Evolutionary conservation across 2,797 vertebrate genomes (phyloP).

Genomic region (Cirrhinus molitorella): DNA sequence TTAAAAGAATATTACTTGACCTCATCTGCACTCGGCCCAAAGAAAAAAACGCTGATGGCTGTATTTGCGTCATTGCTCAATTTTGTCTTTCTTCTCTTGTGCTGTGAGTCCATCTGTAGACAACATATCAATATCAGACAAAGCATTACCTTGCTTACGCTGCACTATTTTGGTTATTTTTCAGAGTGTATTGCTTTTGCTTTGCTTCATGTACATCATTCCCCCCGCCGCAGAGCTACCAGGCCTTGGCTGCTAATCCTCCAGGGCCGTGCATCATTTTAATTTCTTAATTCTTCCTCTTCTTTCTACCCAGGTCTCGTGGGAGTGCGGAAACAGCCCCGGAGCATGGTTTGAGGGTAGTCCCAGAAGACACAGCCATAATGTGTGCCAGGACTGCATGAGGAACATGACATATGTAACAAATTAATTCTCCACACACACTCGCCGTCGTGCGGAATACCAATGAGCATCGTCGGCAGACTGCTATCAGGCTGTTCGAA

Average conservation of each 20-base stretch:
- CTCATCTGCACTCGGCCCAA: conserved; percentile 44
- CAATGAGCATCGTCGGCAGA: conserved; percentile 72
- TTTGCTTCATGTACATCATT: conserved; percentile 25
- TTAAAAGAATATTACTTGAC: conserved; percentile 52
- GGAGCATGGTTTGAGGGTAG: conserved; percentile 53
- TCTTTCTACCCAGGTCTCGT: conserved; percentile 39
- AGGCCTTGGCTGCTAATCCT: conserved; percentile 49
- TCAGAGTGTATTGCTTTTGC: conserved; percentile 44
- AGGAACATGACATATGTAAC: conserved; percentile 79
- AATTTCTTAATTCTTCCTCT: conserved; percentile 66
- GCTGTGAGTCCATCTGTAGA: not conserved
- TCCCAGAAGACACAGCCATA: conserved; percentile 70
- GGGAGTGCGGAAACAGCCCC: conserved; percentile 53
- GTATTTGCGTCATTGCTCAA: conserved; percentile 44
- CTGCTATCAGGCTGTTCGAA: conserved; percentile 64
- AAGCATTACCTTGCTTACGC: conserved; percentile 36
- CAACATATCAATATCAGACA: conserved; percentile 52
- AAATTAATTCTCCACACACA: conserved; percentile 76
- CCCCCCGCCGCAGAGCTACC: conserved; percentile 1
- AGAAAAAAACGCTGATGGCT: conserved; percentile 43
- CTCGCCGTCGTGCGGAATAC: conserved; percentile 67
- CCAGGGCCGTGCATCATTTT: conserved; percentile 66
- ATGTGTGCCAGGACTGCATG: conserved; percentile 69
- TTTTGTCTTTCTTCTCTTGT: conserved; percentile 22
- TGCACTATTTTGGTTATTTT: conserved; percentile 51